Base-by-base conservation (phyloP, 2,113 vertebrate genomes). In the Zapornia atra region DNA sequence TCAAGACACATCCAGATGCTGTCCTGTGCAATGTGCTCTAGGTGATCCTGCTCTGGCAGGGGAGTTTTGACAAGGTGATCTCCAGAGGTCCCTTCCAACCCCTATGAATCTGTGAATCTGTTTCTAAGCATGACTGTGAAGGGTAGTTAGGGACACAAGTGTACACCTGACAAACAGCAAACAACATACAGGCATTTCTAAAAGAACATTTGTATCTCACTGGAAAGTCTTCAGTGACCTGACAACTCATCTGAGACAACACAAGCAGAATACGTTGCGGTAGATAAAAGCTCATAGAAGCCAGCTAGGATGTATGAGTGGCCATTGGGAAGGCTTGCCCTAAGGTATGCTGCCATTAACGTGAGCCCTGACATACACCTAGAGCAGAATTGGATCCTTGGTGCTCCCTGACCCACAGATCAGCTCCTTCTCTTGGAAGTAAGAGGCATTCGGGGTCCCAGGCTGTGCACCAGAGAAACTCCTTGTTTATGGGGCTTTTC, bases 351-450 rank as follows among this genome's bases (percentile, higher is more conserved):
- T 69, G 13, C 44, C n/a, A 51, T 25, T 85, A 54, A 21, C 1
- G 1, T 40, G 8, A 77, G 44, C 9, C 33, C 18, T 26, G 15
- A 16, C 1, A 1, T 24, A 26, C 12, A 34, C 1, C 24, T 44
- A 11, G 28, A 53, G 38, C 38, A 75, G 60, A 64, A 80, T 65
- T 65, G 66, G 50, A 21, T 77, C 60, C 44, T 80, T 36, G 29
- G 13, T 65, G 31, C 60, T 80, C 26, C 44, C 28, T 54, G 80
- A 65, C 21, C 17, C 72, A 44, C 69, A 42, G 33, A 77, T 31
- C 59, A 40, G 10, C 60, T 84, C 13, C n/a, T 82, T 48, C 31
- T 82, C 28, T 64, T 36, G 14, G 31, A 80, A 56, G 4, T 46
- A 34, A 72, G 71, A 76, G 26, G 11, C 26, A 10, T 60, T 79